Conservation (phyloP, 2,113 vertebrate genomes). For the Aptenodytes patagonicus region DNA sequence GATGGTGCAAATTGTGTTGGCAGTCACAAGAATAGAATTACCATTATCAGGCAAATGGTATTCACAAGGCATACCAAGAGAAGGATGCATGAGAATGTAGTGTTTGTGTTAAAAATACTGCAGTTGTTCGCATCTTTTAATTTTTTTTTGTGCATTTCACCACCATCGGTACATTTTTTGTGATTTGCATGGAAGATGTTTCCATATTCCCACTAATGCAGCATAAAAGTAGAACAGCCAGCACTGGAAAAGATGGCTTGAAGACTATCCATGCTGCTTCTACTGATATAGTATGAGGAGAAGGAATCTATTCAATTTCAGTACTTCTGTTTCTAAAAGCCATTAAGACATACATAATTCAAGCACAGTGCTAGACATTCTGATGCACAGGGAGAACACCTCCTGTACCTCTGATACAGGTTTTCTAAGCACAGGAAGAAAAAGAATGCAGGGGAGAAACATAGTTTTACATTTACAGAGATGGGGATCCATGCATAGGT, state of each 20-base stretch:
- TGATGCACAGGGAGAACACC: not conserved
- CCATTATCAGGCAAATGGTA: not conserved
- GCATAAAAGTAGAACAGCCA: not conserved
- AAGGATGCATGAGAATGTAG: not conserved
- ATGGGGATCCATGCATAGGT: not conserved
- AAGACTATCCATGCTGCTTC: not conserved
- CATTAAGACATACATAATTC: not conserved
- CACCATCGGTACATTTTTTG: not conserved
- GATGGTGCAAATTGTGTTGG: not conserved
- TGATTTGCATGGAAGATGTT: not conserved
- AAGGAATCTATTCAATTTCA: not conserved
- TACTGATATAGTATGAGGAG: not conserved
- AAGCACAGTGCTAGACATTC: not conserved
- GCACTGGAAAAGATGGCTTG: not conserved
- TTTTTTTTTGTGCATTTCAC: not conserved
- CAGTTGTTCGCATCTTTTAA: not conserved
- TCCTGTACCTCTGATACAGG: not conserved
- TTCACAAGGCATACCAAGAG: not conserved
- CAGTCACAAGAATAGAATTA: not conserved
- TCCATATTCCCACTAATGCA: conserved; percentile 23
- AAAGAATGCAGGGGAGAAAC: not conserved
- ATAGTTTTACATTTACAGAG: not conserved
- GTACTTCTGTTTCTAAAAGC: not conserved
- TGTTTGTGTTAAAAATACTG: not conserved
- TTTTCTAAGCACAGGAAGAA: not conserved